Conservation (phyloP, 2,797 vertebrate species). For the Varecia variegata region DNA sequence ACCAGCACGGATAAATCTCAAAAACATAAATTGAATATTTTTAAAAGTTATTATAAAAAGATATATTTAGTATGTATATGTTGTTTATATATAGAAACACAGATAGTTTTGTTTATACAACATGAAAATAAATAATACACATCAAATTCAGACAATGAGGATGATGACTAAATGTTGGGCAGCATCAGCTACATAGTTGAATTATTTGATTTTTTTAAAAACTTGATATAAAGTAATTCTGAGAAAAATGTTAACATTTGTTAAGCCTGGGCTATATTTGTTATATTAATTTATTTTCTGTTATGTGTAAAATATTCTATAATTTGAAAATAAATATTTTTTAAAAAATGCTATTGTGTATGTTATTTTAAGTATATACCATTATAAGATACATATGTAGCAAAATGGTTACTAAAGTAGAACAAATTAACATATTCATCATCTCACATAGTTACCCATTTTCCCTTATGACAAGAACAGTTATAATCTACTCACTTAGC, state of each 20-base stretch:
- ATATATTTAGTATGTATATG: neutral
- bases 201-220: conserved; percentile 1
- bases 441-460: neutral
- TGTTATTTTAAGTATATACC: neutral
- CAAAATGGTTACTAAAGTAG: neutral
- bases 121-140: neutral
- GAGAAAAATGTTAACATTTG: neutral
- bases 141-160: neutral
- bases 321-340: neutral
- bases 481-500: neutral
- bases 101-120: neutral
- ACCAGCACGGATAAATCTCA: neutral
- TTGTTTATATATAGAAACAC: neutral
- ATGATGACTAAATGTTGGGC: neutral
- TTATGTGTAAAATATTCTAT: neutral
- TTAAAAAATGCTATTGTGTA: neutral
- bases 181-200: neutral
- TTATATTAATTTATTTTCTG: neutral
- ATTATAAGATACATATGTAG: neutral
- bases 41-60: neutral
- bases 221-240: neutral
- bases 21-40: neutral
- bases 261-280: neutral
- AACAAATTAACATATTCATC: neutral
- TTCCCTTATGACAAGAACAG: neutral